Evolutionary conservation across 1,140 invertebrate species (phyloP), one percentile per base, ranked within the genome.

Genomic region (Papilio dardanus): DNA sequence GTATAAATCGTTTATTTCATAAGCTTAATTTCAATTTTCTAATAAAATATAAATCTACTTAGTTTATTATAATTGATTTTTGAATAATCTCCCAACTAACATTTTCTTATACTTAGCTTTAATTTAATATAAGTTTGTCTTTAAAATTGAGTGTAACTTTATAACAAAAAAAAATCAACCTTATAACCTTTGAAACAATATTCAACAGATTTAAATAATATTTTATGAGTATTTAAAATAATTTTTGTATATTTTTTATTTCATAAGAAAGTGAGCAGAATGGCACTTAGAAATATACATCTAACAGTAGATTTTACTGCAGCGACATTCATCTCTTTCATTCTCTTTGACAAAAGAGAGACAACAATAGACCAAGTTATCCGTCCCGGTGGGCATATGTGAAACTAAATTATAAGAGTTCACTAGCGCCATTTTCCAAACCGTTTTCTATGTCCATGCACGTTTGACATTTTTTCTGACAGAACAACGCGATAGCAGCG

Each of bases 11-110:
- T 42, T 42, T 42, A 35, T 68, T 67, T n/a, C 31, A 35, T 42
- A 42, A 42, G 40, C n/a, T 68, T 19, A 35, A 68, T 16, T 35
- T 21, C 19, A 37, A 35, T 24, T 68, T 37, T 35, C 66, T 68
- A 68, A 21, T 68, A 40, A 68, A 37, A 68, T 68, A 37, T 68
- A 35, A 68, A 37, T 42, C 40, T 42, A 42, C 16, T 42, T 12
- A 42, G 40, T 37, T 10, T 37, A 42, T 4, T 42, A 42, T 42
- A 42, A 42, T 42, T 42, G 40, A 35, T 35, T 35, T 35, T 35
- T 35, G 5, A 35, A 35, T 35, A 42, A 42, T 16, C 40, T 42
- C 40, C 12, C 40, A 42, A 42, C 40, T 42, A 16, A 42, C 37
- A 14, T 40, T 14, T 42, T 42, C 16, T 14, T 16, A 16, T 42